phyloP scores from a whole-genome alignment of 2,113 vertebrate species.

The Tonatia bakeri region DNA sequence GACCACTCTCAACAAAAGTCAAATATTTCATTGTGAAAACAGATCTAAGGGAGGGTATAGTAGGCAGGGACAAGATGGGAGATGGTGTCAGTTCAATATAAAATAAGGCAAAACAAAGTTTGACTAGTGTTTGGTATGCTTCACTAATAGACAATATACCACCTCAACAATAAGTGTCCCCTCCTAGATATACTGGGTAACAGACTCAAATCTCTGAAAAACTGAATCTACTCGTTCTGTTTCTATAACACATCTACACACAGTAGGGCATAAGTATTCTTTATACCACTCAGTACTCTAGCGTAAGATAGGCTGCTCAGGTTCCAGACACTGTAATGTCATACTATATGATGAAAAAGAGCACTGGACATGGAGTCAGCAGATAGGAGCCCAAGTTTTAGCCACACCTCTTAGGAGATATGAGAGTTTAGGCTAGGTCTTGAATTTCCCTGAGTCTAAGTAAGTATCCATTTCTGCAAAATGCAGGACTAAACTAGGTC shows the following conservation, averaged over 20 bases:
- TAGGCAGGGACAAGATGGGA: background rate
- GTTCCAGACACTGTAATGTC: background rate
- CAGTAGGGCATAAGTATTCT: background rate
- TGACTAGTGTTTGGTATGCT: background rate
- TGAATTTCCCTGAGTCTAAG: background rate
- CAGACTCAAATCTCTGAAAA: background rate
- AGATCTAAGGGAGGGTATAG: conserved; percentile 9
- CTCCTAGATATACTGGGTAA: background rate
- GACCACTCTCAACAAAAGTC: conserved; percentile 53
- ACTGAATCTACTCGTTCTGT: background rate
- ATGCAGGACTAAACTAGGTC: background rate
- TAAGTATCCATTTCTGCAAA: conserved; percentile 49
- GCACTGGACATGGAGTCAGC: background rate
- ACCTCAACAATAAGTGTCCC: background rate
- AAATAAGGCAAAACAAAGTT: background rate
- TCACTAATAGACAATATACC: background rate
- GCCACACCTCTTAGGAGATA: background rate
- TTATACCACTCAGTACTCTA: background rate
- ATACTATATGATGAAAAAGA: background rate
- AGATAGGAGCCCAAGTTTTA: background rate
- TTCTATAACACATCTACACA: background rate
- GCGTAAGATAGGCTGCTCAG: background rate
- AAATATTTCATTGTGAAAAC: conserved; percentile 46
- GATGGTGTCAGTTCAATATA: background rate
- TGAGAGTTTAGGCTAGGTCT: background rate